Conservation (phyloP, 2,113 vertebrate genomes). For the Vireo altiloquus region DNA sequence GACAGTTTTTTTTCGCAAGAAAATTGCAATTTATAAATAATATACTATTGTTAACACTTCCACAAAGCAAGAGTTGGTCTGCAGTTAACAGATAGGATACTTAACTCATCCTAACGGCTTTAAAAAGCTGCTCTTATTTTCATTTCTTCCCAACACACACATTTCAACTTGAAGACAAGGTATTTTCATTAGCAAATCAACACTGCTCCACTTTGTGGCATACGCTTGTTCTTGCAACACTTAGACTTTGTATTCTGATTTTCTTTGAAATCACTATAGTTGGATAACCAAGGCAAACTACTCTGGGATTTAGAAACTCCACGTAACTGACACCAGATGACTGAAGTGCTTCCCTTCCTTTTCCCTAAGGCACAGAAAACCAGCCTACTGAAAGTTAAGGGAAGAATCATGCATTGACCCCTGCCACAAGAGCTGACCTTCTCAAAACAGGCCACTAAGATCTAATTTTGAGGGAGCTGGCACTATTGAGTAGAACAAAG, state of each 20-base stretch:
- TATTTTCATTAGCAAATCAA: not conserved
- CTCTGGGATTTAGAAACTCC: not conserved
- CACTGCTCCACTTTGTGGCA: not conserved
- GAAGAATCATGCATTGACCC: not conserved
- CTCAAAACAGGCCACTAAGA: not conserved
- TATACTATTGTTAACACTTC: not conserved
- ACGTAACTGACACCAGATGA: fast-evolving
- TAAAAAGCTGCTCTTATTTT: not conserved
- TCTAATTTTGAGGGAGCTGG: not conserved
- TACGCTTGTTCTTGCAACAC: not conserved
- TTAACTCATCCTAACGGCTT: not conserved
- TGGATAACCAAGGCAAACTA: not conserved
- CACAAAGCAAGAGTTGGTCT: not conserved
- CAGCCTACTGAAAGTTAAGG: not conserved
- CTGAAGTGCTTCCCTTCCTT: not conserved
- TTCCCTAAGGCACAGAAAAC: not conserved
- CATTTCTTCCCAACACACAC: not conserved
- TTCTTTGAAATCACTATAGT: not conserved
- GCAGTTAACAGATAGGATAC: not conserved
- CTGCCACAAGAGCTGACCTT: not conserved
- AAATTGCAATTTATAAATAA: fast-evolving
- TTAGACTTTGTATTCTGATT: not conserved
- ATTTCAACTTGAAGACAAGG: not conserved
- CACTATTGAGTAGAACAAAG: not conserved
- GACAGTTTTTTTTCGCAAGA: not conserved